Conservation (phyloP, 1,140 invertebrate genomes). For the Idris sp. region DNA sequence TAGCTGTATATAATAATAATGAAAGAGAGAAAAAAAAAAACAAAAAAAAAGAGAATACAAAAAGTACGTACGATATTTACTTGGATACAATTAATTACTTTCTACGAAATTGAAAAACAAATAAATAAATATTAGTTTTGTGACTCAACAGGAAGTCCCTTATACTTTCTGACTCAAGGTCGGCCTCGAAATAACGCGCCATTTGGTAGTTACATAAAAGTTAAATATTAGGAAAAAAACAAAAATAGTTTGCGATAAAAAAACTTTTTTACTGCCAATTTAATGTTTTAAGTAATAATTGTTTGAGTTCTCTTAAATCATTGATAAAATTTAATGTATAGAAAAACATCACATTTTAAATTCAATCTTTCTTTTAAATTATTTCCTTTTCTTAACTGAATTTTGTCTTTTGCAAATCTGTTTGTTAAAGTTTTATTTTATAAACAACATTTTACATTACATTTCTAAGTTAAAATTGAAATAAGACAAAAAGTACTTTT, state of each 20-base stretch:
- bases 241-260: constrained; percentile 11
- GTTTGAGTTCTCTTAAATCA: not conserved
- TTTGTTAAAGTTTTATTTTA: too few relatives aligned
- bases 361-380: too few relatives aligned
- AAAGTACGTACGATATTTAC: not conserved
- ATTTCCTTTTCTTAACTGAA: too few relatives aligned
- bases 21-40: too few relatives aligned
- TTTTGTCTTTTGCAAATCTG: too few relatives aligned
- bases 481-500: constrained; percentile 21
- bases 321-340: too few relatives aligned
- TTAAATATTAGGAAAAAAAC: constrained; percentile 30
- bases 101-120: constrained; percentile 19
- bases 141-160: constrained; percentile 51
- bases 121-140: constrained; percentile 41
- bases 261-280: constrained; percentile 11
- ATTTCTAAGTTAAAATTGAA: too few relatives aligned
- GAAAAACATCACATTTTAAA: too few relatives aligned
- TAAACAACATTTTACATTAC: too few relatives aligned
- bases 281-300: too few relatives aligned
- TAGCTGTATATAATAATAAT: constrained; percentile 7
- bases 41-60: too few relatives aligned
- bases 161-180: constrained; percentile 47
- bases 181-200: constrained; percentile 49
- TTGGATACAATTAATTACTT: constrained; percentile 37
- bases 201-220: constrained; percentile 50